Base-by-base conservation (phyloP, 2,113 vertebrate species). In the Puma concolor region DNA sequence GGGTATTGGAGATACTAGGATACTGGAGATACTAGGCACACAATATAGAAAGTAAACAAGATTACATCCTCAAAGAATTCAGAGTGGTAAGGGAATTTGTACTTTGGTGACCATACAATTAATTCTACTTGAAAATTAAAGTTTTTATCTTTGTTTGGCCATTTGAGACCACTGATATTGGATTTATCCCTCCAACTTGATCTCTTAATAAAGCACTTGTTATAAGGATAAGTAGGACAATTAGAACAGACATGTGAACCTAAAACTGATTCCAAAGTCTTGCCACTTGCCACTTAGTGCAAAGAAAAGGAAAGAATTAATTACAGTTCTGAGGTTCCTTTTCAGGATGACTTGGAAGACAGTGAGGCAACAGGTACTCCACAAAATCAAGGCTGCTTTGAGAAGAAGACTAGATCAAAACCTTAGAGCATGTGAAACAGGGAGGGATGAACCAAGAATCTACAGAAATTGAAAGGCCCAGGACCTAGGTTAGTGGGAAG, bases 361-460 rank as follows among this genome's bases (percentile, higher is more conserved):
- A 84, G 60, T 63, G 12, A 94, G 41, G 41, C 23, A 85, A 94
- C 94, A 91, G 10, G 7, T 7, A 90, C 17, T 38, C 67, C 9
- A 83, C 15, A 80, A 95, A 97, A 90, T 80, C 57, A 95, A 88
- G 54, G 11, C 14, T 80, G 15, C 13, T 94, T 69, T 84, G 31
- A 44, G 36, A 64, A 19, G 33, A 54, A 72, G 33, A 83, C 31
- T 31, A 74, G 19, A 31, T 23, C 12, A 23, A 66, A 52, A 57
- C 6, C 38, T 27, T n/a, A 54, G 82, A 74, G 60, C 31, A 57
- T 29, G 33, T 69, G 52, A 36, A n/a, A 80, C 69, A 83, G 15
- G 7, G 9, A 76, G 15, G 4, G 9, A 86, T 41, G 27, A 85
- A 38, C 16, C 6, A 36, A 76, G n/a, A 88, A 57, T 77, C 15